Evolutionary conservation across 2,888 invertebrate genomes (phyloP).

Genomic region (Hypomecis punctinalis): DNA sequence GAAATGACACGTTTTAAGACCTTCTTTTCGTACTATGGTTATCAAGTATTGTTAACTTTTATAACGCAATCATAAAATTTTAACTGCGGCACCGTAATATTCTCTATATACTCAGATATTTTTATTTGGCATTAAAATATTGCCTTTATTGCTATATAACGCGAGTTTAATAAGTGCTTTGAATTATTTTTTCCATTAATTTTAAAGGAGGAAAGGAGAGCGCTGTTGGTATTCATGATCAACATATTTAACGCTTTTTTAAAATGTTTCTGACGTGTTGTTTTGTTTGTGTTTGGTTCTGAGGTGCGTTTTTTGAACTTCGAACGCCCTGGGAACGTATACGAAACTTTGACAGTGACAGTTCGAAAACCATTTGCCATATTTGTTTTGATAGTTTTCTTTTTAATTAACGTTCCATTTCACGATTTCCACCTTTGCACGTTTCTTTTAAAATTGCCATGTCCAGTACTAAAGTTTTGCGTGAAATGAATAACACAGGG

Average conservation of each 20-base stretch:
- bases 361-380: too few relatives aligned
- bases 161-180: constrained; percentile 1
- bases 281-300: too few relatives aligned
- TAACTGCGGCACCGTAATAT: constrained; percentile 41
- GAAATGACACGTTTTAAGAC: constrained; percentile 4
- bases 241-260: background rate
- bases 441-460: too few relatives aligned
- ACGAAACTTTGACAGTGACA: too few relatives aligned
- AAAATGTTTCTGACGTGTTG: too few relatives aligned
- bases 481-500: too few relatives aligned
- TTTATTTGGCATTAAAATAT: constrained; percentile 50
- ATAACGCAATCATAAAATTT: constrained; percentile 47
- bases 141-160: constrained; percentile 29
- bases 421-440: too few relatives aligned
- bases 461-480: too few relatives aligned
- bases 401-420: too few relatives aligned
- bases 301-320: too few relatives aligned
- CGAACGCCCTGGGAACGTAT: too few relatives aligned
- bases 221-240: background rate
- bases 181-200: background rate
- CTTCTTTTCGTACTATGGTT: constrained; percentile 8
- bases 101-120: constrained; percentile 31
- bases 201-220: background rate
- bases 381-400: too few relatives aligned
- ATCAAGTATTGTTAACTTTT: constrained; percentile 49